A percentile compares a stretch with the other conserved stretches of the same genome.
These are phyloP conservation scores for Nilaparvata lugens DNA, from an alignment of 1,140 invertebrate species.

Conservation along the genomic window DNA sequence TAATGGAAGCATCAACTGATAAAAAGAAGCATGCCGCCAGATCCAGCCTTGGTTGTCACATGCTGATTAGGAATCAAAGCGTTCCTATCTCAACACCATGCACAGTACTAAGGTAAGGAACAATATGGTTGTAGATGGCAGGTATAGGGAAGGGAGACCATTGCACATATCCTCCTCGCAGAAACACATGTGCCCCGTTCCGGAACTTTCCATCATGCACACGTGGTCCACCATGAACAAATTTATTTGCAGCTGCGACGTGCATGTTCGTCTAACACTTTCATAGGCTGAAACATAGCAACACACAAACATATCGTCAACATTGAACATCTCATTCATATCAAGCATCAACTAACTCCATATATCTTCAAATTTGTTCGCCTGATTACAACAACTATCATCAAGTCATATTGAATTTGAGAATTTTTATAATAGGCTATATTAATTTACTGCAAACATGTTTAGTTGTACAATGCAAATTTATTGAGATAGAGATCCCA, in stretches of 20 bases:
- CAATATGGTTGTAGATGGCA: conserved; percentile 13
- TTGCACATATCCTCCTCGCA: conserved; percentile 96
- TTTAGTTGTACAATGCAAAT: too few species aligned
- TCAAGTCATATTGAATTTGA: too few species aligned
- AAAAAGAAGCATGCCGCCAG: too few species aligned
- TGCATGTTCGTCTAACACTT: conserved; percentile 81
- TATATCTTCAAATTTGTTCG: too few species aligned
- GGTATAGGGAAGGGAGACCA: conserved; percentile 23
- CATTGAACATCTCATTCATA: too few species aligned
- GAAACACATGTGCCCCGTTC: conserved; percentile 95
- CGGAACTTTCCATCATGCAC: conserved; percentile 95
- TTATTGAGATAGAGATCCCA: too few species aligned
- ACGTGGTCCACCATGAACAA: conserved; percentile 97
- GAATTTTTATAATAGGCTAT: too few species aligned
- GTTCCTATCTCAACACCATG: not conserved
- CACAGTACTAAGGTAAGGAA: conserved; percentile 13
- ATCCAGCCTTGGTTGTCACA: too few species aligned
- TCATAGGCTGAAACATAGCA: conserved; percentile 62
- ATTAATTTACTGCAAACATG: too few species aligned
- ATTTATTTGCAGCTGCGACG: conserved; percentile 87
- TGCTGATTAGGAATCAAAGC: too few species aligned
- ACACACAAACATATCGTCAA: conserved; percentile 7
- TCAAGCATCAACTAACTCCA: not conserved
- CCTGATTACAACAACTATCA: too few species aligned
- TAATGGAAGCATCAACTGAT: too few species aligned